These are phyloP conservation scores for Stenichneumon culpator DNA, from an alignment of 2,888 invertebrate genomes.

Conservation along the genomic window DNA sequence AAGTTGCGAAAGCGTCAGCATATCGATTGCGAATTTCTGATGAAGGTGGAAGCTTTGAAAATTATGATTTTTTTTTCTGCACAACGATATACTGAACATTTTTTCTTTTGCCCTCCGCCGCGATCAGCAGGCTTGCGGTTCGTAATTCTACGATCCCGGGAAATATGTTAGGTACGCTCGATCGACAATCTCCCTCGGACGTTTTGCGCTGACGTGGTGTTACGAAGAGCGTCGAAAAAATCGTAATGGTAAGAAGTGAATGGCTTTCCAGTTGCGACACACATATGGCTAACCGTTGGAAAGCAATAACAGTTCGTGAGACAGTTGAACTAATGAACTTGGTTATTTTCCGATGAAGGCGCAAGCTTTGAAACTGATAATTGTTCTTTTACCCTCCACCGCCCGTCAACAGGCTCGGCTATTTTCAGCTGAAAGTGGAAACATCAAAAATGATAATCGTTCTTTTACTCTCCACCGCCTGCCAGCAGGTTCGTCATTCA, in stretches of 20 bases:
- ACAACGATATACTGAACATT: too few relatives aligned
- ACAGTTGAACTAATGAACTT: constrained; percentile 71
- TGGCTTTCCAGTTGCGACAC: constrained; percentile 42
- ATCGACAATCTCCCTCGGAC: background rate
- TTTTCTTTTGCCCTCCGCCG: background rate
- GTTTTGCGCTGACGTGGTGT: background rate
- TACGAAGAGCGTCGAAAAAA: constrained; percentile 7
- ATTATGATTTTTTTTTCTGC: background rate
- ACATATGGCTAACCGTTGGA: constrained; percentile 54
- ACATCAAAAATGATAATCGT: background rate
- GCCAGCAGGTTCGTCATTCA: too few relatives aligned
- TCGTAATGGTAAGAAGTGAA: constrained; percentile 70
- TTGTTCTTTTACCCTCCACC: too few relatives aligned
- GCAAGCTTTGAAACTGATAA: too few relatives aligned
- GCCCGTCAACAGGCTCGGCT: too few relatives aligned
- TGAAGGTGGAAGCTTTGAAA: background rate
- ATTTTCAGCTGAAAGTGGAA: too few relatives aligned
- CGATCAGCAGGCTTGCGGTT: too few relatives aligned
- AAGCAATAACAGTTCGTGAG: constrained; percentile 62
- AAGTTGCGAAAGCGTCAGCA: constrained; percentile 17
- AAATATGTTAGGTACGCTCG: background rate
- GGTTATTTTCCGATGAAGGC: constrained; percentile 14
- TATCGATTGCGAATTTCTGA: constrained; percentile 6
- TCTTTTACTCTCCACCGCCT: background rate
- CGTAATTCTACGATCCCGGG: background rate